Base-by-base conservation (phyloP, 1,140 invertebrate species). In the Hypothenemus hampei region DNA sequence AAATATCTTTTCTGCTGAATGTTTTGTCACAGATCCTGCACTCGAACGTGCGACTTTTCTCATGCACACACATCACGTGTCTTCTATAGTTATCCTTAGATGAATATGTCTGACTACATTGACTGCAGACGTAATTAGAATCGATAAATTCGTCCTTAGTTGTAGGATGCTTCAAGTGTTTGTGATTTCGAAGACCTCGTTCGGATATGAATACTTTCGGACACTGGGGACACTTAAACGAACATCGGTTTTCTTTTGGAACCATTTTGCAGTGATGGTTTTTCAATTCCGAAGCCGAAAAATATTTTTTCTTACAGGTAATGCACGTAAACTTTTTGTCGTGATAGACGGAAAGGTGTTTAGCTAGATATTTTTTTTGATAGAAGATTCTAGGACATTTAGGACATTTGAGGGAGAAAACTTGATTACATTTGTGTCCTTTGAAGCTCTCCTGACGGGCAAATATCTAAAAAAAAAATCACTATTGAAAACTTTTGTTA, bases 371-470 rank as follows among this genome's bases (percentile, higher is more conserved):
- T 59, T 71, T 71, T 36, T 60, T 61, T 37, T 62, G 56, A 11
- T 47, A 51, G 52, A 71, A 72, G 15, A 46, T 22, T 44, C 62
- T 65, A 19, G 62, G 41, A 37, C 70, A 72, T 13, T 66, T 48
- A 6, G 49, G 15, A 45, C 68, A 71, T 45, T 62, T 62, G 10
- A 58, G 47, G 19, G 57, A 49, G 20, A 29, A 41, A 22, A 40
- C 48, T 3, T 33, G 19, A 33, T 61, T 61, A 37, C 70, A 72
- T 35, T 60, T 59, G 50, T 73, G 72, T 3, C 58, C 53, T 23
- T 59, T 53, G n/a, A 66, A 61, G 53, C 64, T 72, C 60, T 73
- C 72, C 35, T 64, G 66, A 15, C 72, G 60, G 7, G 63, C 55
- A 62, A 72, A 73, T 19, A 65, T 44, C 66, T 69, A 53, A 36